Evolutionary conservation across 2,113 vertebrate genomes (phyloP).

Genomic region (Nycticryphes semicollaris): DNA sequence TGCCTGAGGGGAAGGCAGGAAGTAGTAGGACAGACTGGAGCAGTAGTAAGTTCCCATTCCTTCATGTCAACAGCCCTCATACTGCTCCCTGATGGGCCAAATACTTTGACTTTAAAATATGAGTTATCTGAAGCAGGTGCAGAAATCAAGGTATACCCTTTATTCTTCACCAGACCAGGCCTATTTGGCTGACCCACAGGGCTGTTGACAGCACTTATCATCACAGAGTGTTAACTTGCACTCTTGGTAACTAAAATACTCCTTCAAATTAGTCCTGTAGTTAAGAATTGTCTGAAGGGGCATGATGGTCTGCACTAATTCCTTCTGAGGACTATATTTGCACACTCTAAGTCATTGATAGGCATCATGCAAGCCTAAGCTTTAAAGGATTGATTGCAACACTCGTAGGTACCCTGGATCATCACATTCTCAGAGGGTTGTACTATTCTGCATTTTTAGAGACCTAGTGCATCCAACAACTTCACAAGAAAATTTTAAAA

Average conservation of each 20-base stretch:
- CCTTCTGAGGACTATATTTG: not conserved
- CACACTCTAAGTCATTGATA: not conserved
- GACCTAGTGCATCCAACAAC: not conserved
- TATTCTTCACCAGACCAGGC: not conserved
- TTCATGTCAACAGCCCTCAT: accelerated
- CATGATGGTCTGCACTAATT: not conserved
- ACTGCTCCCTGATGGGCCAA: not conserved
- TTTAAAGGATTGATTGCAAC: not conserved
- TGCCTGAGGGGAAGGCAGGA: not conserved
- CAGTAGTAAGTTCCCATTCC: not conserved
- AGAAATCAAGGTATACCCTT: not conserved
- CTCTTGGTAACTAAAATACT: not conserved
- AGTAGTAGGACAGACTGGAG: not conserved
- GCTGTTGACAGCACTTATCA: accelerated
- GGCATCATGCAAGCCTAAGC: not conserved
- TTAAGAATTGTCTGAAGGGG: not conserved
- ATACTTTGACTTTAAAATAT: no score
- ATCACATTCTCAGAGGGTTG: not conserved
- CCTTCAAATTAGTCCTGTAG: not conserved
- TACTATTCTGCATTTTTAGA: not conserved
- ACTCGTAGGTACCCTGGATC: not conserved
- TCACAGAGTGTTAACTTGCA: accelerated
- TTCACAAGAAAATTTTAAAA: not conserved
- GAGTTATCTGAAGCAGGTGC: not conserved
- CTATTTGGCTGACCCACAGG: not conserved